Evolutionary conservation across 2,888 invertebrate species (phyloP), one percentile per base, ranked within the genome.

Genomic region (Morpho helenor): DNA sequence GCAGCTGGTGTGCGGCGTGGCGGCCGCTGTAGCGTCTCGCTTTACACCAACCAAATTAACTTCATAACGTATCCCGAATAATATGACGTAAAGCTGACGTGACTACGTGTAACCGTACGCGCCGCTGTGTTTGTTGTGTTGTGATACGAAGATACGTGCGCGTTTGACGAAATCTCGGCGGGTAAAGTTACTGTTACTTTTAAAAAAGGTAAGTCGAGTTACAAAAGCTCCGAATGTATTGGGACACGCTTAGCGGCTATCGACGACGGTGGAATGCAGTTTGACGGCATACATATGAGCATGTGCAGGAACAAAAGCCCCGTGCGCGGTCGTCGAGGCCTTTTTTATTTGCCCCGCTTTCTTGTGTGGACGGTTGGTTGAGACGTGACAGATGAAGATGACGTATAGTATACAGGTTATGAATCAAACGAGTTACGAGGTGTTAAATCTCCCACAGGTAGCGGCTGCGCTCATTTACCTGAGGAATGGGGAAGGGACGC

Each of bases 221-320:
- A 86, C 82, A 84, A 84, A 87, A 87, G 83, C 82, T 86, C 81
- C 73, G 81, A 76, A 76, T 75, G 81, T 76, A 84, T 85, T 80
- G 82, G 82, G 82, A 82, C 80, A 81, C 84, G 88, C 81, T 84
- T 82, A 81, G 85, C 80, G 81, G 80, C 85, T 84, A 86, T 87
- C 84, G 85, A 82, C 83, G 82, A 82, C 78, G 82, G 75, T 82
- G 89, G 89, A 90, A 90, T 90, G 89, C 82, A 78, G 90, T 84
- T 84, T 83, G 90, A 89, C 89, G 84, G 87, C 88, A 84, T 87
- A 84, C 83, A 85, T 73, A 71, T 73, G 75, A 73, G 70, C 70
- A 75, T 84, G 79, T 87, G 81, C 85, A 85, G 85, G 87, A 90
- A 89, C 87, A 89, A 90, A 87, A 90, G 89, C 84, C 85, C 83